Evolutionary conservation across 2,888 invertebrate genomes (phyloP).

Genomic region (Eudasyphora cyanicolor): DNA sequence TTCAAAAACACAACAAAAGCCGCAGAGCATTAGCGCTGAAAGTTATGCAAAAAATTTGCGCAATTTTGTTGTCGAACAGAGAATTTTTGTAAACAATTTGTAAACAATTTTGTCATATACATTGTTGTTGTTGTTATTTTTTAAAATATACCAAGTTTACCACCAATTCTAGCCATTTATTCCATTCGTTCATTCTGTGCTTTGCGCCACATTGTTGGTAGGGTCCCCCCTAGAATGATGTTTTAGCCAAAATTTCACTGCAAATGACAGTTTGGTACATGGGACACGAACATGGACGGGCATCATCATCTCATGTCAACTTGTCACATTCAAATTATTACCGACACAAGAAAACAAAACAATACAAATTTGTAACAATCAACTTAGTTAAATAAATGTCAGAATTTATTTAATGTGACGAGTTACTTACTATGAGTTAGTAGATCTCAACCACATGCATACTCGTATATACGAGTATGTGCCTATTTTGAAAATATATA

Average conservation of each 20-base stretch:
- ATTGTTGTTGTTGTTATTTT: neutral
- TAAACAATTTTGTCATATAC: constrained; percentile 27
- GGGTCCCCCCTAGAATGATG: neutral
- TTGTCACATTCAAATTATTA: constrained; percentile 8
- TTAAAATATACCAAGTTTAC: neutral
- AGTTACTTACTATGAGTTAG: neutral
- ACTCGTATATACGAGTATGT: neutral
- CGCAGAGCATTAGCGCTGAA: neutral
- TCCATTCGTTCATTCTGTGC: neutral
- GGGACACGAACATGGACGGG: neutral
- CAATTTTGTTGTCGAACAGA: neutral
- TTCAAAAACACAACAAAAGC: neutral
- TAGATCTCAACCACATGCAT: neutral
- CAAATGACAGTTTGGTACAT: constrained; percentile 23
- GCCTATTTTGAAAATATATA: no score
- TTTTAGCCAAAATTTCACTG: constrained; percentile 19
- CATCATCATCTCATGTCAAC: neutral
- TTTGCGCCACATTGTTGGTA: neutral
- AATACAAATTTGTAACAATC: neutral
- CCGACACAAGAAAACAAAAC: no score
- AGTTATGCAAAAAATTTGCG: neutral
- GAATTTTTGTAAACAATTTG: constrained; percentile 23
- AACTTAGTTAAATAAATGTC: neutral
- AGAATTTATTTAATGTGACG: neutral
- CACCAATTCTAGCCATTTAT: neutral